Evolutionary conservation across 2,113 vertebrate genomes (phyloP), one percentile per base, ranked within the genome.

Genomic region (Coreoperca whiteheadi): DNA sequence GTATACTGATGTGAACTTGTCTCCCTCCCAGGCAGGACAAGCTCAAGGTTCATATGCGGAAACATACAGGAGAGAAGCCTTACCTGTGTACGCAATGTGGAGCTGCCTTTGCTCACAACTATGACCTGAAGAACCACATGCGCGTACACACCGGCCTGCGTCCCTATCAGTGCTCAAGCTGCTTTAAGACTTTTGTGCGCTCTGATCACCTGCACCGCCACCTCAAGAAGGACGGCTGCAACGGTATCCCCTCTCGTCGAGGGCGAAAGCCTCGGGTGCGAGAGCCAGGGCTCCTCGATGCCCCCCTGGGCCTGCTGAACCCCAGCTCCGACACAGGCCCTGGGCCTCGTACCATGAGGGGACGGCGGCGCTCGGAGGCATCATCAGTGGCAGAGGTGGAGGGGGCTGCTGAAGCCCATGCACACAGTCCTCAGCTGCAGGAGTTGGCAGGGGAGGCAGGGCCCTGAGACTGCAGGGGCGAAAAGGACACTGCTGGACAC

Each of bases 111-210:
- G 98, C 98, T 16, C 98, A 99, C 95, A 99, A 99, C 96, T 99
- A 99, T 91, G 98, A 99, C 96, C 96, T 99, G 94, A 99, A 99
- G 95, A 99, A 99, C 96, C 98, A 99, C 96, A 98, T 98, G 97
- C 97, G 98, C 0, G 98, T 98, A 73, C 98, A 99, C 95, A 99
- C 98, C 0, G 98, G 98, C 86, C 96, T 99, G 89, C 95, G 98
- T n/a, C 98, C 98, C 77, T 99, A 99, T 94, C 98, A 99, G 95
- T 99, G 98, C 85, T 97, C 97, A 86, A 98, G 97, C 96, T 99
- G 98, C 96, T 98, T 95, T 95, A 99, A 99, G 96, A 99, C 98
- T 93, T 99, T 99, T 54, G 98, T 99, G 73, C 98, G 98, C 93
- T 99, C 98, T 0, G 98, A 99, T 92, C 98, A 99, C 94, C 97